Conservation (phyloP, 2,888 invertebrate species). For the Steinernema scapterisci region DNA sequence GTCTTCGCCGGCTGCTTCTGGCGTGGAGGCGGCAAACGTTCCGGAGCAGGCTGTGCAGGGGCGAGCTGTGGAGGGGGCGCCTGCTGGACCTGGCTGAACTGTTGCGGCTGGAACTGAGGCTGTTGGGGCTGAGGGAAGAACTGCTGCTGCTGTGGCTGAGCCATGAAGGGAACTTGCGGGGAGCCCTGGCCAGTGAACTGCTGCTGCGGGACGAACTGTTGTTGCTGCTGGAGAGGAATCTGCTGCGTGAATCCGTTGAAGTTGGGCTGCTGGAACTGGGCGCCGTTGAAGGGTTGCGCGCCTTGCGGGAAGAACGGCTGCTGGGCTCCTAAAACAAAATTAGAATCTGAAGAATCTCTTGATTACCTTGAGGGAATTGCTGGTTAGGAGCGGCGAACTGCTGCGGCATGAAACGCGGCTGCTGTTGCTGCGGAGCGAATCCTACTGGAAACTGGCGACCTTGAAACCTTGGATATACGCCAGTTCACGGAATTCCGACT, state of each 20-base stretch:
- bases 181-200: conserved; percentile 26
- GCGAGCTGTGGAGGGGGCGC: conserved; percentile 23
- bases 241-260: conserved; percentile 31
- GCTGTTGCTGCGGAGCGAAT: conserved; percentile 17
- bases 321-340: conserved; percentile 6
- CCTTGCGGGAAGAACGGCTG: conserved; percentile 7
- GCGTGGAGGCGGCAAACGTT: not conserved
- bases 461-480: not conserved
- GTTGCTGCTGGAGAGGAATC: conserved; percentile 33
- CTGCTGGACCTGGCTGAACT: conserved; percentile 22
- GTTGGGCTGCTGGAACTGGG: not conserved
- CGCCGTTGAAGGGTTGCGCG: not conserved
- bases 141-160: not conserved
- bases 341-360: not conserved
- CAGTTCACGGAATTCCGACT: not conserved
- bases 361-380: conserved; percentile 3
- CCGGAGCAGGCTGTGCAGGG: not conserved
- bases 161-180: conserved; percentile 2
- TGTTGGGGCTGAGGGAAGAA: conserved; percentile 32
- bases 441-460: not conserved
- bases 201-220: conserved; percentile 17
- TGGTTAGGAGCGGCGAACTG: conserved; percentile 7
- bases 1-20: conserved; percentile 28
- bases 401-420: conserved; percentile 2
- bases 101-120: conserved; percentile 35